These are phyloP conservation scores for Tetropium fuscum DNA, from an alignment of 2,888 invertebrate genomes.

Conservation along the genomic window DNA sequence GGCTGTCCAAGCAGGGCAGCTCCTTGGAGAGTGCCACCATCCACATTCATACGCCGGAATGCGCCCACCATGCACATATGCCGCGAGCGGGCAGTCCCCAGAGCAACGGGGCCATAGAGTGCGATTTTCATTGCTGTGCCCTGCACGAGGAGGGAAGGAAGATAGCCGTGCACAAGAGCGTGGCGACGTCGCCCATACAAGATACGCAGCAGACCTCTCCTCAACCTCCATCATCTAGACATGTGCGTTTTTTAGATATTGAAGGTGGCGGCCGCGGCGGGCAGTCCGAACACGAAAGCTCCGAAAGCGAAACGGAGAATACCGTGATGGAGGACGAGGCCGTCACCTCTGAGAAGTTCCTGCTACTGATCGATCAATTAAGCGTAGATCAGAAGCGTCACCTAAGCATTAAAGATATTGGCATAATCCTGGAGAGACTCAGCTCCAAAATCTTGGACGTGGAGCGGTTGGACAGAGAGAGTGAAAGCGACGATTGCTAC, in stretches of 20 bases:
- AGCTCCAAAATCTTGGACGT: conserved; percentile 95
- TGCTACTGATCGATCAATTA: conserved; percentile 92
- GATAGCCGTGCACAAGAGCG: conserved; percentile 92
- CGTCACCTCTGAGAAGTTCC: conserved; percentile 91
- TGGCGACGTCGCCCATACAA: conserved; percentile 92
- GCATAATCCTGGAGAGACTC: conserved; percentile 91
- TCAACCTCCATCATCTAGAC: conserved; percentile 75
- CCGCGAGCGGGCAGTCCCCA: conserved; percentile 75
- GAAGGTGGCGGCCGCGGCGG: conserved; percentile 69
- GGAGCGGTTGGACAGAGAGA: conserved; percentile 90
- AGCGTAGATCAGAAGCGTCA: conserved; percentile 93
- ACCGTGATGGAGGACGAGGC: conserved; percentile 93
- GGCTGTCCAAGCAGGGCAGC: conserved; percentile 71
- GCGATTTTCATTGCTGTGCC: conserved; percentile 96
- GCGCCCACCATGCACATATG: conserved; percentile 77
- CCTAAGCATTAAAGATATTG: conserved; percentile 94
- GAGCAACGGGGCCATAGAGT: conserved; percentile 76
- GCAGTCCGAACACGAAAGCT: conserved; percentile 82
- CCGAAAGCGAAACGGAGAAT: conserved; percentile 94
- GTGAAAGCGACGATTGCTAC: conserved; percentile 93
- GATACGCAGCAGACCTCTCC: conserved; percentile 66
- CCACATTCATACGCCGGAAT: conserved; percentile 87
- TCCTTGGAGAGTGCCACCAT: conserved; percentile 81
- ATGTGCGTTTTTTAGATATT: conserved; percentile 88
- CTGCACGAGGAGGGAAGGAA: conserved; percentile 93